Conservation (phyloP, 2,113 vertebrate species). For the Oenanthe oenanthe region DNA sequence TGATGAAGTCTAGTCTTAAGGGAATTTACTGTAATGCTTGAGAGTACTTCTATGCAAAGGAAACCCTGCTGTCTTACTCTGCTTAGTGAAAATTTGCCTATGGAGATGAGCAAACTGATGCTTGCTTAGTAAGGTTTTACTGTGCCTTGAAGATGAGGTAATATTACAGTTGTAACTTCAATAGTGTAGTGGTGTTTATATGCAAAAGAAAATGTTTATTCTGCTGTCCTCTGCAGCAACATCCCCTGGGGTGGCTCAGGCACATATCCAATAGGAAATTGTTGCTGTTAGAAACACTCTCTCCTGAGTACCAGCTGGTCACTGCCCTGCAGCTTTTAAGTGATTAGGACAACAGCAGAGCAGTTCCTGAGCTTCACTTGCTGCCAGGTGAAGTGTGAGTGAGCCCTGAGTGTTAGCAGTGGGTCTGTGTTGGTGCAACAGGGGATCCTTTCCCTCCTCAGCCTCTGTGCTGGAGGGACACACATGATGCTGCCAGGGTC, state of each 20-base stretch:
- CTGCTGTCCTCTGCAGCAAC: neutral
- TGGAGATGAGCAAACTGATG: neutral
- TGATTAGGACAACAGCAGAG: neutral
- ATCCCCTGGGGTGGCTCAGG: neutral
- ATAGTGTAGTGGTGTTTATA: neutral
- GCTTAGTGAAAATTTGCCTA: constrained; percentile 26
- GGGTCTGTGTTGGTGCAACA: neutral
- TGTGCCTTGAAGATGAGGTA: neutral
- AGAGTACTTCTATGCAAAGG: neutral
- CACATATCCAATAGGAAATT: neutral
- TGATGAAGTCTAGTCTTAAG: neutral
- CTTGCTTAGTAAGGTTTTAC: neutral
- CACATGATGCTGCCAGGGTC: neutral
- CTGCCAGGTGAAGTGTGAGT: neutral
- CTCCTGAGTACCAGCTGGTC: neutral
- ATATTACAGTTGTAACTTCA: neutral
- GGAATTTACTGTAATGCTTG: neutral
- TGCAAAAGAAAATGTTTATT: neutral
- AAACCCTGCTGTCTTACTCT: neutral
- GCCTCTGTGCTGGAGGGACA: neutral
- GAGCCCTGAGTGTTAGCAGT: neutral
- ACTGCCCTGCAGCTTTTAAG: neutral
- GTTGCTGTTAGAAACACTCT: neutral
- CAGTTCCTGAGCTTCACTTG: neutral
- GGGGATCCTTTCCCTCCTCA: neutral